Percentiles rank a stretch among this genome's conserved stretches.
Conservation (phyloP, 2,113 vertebrate genomes). For the Anthoscopus minutus region DNA sequence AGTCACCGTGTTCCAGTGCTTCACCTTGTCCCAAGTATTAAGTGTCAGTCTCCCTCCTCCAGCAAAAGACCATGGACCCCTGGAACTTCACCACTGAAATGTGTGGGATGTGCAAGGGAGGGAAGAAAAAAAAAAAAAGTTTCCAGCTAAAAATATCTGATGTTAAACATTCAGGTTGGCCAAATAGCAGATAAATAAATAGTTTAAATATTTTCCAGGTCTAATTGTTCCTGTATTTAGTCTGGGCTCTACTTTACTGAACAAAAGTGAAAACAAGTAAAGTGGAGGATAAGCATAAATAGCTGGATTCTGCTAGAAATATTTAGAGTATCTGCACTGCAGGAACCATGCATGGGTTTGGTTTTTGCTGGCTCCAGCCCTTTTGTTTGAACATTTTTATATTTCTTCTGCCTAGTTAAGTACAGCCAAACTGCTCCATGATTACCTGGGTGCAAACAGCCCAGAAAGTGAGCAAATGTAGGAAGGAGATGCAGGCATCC, state of each 20-base stretch:
- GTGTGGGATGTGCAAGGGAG: not conserved
- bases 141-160: slow-evolving; percentile 17
- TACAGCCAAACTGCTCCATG: not conserved
- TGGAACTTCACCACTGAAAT: slow-evolving; percentile 1
- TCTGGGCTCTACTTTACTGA: not conserved
- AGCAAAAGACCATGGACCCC: not conserved
- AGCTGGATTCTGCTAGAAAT: not conserved
- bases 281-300: not conserved
- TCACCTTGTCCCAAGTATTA: not conserved
- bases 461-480: not conserved
- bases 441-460: not conserved
- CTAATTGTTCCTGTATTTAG: slow-evolving; percentile 27
- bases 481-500: not conserved
- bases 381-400: not conserved
- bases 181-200: not conserved
- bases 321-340: not conserved
- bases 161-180: not conserved
- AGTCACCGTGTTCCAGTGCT: not conserved
- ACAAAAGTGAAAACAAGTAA: not conserved
- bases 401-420: not conserved
- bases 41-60: not conserved
- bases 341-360: not conserved
- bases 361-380: not conserved
- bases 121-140: not conserved
- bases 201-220: slow-evolving; percentile 18